These are phyloP conservation scores for Stichopus chloronotus DNA, from an alignment of 35 echinoderm and acorn worm species.

Conservation along the genomic window DNA sequence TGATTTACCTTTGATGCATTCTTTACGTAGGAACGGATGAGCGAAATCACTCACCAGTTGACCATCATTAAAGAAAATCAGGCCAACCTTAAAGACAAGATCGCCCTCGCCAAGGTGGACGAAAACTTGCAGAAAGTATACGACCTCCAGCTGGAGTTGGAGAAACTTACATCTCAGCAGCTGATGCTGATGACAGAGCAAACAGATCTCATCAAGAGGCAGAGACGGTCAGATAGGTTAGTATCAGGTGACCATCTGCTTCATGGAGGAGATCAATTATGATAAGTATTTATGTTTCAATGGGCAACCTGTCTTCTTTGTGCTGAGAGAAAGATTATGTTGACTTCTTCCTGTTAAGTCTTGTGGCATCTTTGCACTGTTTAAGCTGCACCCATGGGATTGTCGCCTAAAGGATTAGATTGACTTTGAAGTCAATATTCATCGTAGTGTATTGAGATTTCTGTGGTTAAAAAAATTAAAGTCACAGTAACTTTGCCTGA, in stretches of 20 bases:
- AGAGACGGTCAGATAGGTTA: constrained; percentile 92
- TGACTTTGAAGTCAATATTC: no score
- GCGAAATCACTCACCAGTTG: constrained; percentile 78
- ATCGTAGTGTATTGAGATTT: no score
- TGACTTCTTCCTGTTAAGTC: no score
- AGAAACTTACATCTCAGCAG: constrained; percentile 97
- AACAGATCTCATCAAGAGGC: constrained; percentile 94
- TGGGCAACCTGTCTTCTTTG: no score
- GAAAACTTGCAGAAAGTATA: constrained; percentile 92
- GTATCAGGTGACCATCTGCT: neutral
- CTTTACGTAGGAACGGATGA: constrained; percentile 88
- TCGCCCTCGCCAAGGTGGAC: constrained; percentile 68
- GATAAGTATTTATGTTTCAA: no score
- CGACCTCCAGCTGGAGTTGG: constrained; percentile 90
- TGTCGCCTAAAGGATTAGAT: no score
- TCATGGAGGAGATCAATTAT: neutral
- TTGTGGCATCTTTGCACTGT: neutral
- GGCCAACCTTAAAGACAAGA: constrained; percentile 84
- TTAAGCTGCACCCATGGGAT: no score
- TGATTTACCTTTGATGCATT: neutral
- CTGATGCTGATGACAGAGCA: constrained; percentile 95
- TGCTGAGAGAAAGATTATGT: no score
- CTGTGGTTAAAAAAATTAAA: no score
- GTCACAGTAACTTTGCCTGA: no score
- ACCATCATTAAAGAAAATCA: constrained; percentile 83